Evolutionary conservation across 2,797 vertebrate species (phyloP), one percentile per base, ranked within the genome.

Genomic region (Oceanodroma leucorhoa): DNA sequence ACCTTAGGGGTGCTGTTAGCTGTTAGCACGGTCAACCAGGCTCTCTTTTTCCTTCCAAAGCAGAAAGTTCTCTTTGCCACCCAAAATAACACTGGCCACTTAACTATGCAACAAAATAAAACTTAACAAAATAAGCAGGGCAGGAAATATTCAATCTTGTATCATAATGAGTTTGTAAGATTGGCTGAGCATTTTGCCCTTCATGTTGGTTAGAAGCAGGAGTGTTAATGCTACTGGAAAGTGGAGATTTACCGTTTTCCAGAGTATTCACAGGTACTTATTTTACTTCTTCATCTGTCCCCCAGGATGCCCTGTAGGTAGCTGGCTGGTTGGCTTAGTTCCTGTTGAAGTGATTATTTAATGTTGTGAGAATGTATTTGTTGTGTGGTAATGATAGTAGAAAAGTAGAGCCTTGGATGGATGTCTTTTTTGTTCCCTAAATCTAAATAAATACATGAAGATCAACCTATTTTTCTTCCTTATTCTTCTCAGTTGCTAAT

Each of bases 361-460:
- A 93, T 57, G 32, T 38, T 62, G 55, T 54, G 55, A 73, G 48
- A 80, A 93, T 36, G 11, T 76, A 76, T 94, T 92, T 83, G 75
- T 80, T 89, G 75, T 70, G 36, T 77, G 21, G 72, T 90, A 89
- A 90, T 90, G 82, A 82, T 3, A 82, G 60, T 29, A 66, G 77
- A 90, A 90, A 91, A 2, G 2, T 30, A 77, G 34, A 81, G 17
- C 23, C 32, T 77, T 89, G 73, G 62, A 84, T 86, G 48, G 62
- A 70, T 79, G 62, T 64, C 46, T 64, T 58, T 34, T 40, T 78
- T 21, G 32, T 78, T 86, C 65, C 38, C 34, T 72, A 72, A 69
- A 88, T 91, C 58, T 84, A 90, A 90, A 89, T 69, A 94, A 94
- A 88, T 66, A 41, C 14, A 61, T 82, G 27, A 70, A 93, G 89